Base-by-base conservation (phyloP, 1,140 invertebrate genomes). In the Drosophila nigrodunni region DNA sequence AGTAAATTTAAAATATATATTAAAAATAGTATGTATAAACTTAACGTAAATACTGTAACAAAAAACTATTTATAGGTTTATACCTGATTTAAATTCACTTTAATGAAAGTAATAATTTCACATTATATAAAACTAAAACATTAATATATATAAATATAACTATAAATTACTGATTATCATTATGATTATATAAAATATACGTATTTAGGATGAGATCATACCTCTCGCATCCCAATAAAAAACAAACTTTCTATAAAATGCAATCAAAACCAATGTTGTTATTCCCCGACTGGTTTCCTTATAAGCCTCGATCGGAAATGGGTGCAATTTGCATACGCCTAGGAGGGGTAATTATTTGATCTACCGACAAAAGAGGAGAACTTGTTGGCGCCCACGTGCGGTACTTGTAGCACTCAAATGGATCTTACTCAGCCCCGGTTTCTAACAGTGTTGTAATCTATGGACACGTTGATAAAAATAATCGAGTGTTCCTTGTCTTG, bases 231-330 rank as follows among this genome's bases (percentile, higher is more conserved):
- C 25, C 25, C 25, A 30, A 30, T 30, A 30, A 30, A 5, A 30
- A 30, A 30, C 25, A 30, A 30, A 30, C 25, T 30, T 30, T 30
- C 25, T 30, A 30, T 30, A 30, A 30, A 30, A 30, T 30, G 25
- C 25, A 30, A 4, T 30, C 55, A 46, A 35, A 55, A 54, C 34
- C 35, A 9, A 15, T 46, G 47, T 9, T 30, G 43, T 35, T 35
- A 25, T 13, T n/a, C 5, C 46, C 11, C 59, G 55, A 7, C 39
- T 58, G 25, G 55, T 58, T 58, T 44, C 52, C 52, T 18, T 55
- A 39, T 21, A 55, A 3, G 41, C 0, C 41, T 41, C 39, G 25
- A 30, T 30, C 25, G 25, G 25, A 30, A 11, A 10, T 41, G 39
- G 39, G 39, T 11, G 10, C 9, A 3, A 11, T 41, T 11, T 10